Percentiles rank a stretch among this genome's conserved stretches.
Conservation (phyloP, 2,888 invertebrate genomes). For the Phyllotreta striolata region DNA sequence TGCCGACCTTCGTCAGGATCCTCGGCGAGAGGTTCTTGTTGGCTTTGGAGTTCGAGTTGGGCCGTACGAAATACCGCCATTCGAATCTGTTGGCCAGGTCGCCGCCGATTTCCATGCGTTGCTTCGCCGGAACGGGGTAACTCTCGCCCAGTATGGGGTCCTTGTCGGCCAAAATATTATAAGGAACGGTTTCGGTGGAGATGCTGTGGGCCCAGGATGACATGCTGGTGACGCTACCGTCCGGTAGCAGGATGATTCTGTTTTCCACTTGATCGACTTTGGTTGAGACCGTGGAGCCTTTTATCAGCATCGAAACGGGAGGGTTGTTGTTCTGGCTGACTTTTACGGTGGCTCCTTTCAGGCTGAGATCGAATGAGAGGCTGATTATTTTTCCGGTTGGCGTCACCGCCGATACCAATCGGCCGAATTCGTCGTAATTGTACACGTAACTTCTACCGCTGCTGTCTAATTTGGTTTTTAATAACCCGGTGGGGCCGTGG, state of each 20-base stretch:
- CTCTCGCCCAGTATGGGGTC: slow-evolving; percentile 85
- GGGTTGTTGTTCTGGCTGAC: slow-evolving; percentile 84
- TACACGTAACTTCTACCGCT: slow-evolving; percentile 92
- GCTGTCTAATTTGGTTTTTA: slow-evolving; percentile 88
- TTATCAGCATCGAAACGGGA: slow-evolving; percentile 85
- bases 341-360: slow-evolving; percentile 88
- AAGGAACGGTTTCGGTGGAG: slow-evolving; percentile 90
- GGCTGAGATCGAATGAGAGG: slow-evolving; percentile 86
- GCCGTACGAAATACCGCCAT: slow-evolving; percentile 91
- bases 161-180: slow-evolving; percentile 87
- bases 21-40: slow-evolving; percentile 67
- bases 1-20: slow-evolving; percentile 82
- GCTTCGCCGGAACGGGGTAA: slow-evolving; percentile 90
- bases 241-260: slow-evolving; percentile 79
- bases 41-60: slow-evolving; percentile 71
- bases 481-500: slow-evolving; percentile 86
- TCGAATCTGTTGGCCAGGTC: slow-evolving; percentile 90
- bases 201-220: slow-evolving; percentile 89
- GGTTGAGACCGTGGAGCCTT: slow-evolving; percentile 85
- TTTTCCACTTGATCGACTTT: slow-evolving; percentile 84
- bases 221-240: slow-evolving; percentile 82
- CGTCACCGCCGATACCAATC: slow-evolving; percentile 88
- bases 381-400: slow-evolving; percentile 95
- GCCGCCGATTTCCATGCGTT: slow-evolving; percentile 87
- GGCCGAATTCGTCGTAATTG: slow-evolving; percentile 93